Percentiles rank a stretch among this genome's conserved stretches.
Conservation (phyloP, 2,797 vertebrate species). For the Buceros bicornis region DNA sequence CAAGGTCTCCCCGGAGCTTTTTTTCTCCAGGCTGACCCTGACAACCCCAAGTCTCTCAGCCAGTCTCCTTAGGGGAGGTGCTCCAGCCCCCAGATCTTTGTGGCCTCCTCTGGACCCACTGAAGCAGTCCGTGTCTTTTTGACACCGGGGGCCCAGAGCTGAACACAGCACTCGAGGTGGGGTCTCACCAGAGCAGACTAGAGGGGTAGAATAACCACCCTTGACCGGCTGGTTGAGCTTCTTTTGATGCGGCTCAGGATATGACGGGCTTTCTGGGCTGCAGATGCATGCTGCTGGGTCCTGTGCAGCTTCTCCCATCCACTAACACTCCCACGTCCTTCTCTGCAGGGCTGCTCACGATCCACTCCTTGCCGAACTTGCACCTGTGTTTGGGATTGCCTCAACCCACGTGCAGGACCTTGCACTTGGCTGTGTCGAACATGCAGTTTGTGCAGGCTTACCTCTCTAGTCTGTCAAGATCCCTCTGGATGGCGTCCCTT, state of each 20-base stretch:
- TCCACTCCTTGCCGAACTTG: not conserved
- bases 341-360: not conserved
- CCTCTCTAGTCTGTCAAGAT: not conserved
- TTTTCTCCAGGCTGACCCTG: not conserved
- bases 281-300: fast-evolving
- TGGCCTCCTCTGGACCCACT: not conserved
- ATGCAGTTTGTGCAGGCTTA: not conserved
- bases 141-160: not conserved
- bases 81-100: not conserved
- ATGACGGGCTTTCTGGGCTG: not conserved
- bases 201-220: not conserved
- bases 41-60: not conserved
- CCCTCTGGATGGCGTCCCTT: not conserved
- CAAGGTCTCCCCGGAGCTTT: not conserved
- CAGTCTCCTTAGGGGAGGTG: not conserved
- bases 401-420: not conserved
- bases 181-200: fast-evolving
- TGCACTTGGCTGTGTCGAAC: not conserved
- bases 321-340: not conserved
- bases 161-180: fast-evolving
- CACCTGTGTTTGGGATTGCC: not conserved
- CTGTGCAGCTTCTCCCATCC: not conserved
- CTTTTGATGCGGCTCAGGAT: not conserved
- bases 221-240: fast-evolving
- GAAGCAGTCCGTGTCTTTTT: fast-evolving